Evolutionary conservation across 2,888 invertebrate genomes (phyloP).

Genomic region (Meghimatium bilineatum): DNA sequence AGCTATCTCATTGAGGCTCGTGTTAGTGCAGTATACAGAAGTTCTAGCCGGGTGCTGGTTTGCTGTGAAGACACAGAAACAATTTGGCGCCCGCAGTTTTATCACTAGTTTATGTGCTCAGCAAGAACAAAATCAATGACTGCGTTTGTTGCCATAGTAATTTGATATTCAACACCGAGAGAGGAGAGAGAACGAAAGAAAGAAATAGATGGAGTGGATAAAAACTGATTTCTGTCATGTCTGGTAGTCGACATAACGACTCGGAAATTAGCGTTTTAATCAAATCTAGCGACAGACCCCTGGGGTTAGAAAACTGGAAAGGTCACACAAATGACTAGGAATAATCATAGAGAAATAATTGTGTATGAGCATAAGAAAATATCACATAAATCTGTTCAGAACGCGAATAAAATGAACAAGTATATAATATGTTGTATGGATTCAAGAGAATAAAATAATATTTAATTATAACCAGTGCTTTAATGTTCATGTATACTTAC

Average conservation of each 20-base stretch:
- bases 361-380: background rate
- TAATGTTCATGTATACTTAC: no score
- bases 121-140: slow-evolving; percentile 40
- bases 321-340: background rate
- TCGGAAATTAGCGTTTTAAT: slow-evolving; percentile 38
- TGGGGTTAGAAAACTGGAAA: slow-evolving; percentile 5
- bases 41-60: background rate
- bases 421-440: no score
- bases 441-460: no score
- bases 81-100: slow-evolving; percentile 31
- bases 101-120: slow-evolving; percentile 32
- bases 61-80: slow-evolving; percentile 11
- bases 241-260: background rate
- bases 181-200: background rate
- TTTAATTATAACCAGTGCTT: no score
- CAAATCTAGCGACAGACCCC: slow-evolving; percentile 22
- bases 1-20: background rate
- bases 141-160: slow-evolving; percentile 45
- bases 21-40: background rate
- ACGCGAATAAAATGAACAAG: background rate
- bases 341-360: background rate
- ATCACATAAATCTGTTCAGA: background rate
- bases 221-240: slow-evolving; percentile 15
- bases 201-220: background rate
- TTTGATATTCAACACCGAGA: slow-evolving; percentile 35